These are phyloP conservation scores for Nanger granti DNA, from an alignment of 2,113 vertebrate species.

Conservation along the genomic window DNA sequence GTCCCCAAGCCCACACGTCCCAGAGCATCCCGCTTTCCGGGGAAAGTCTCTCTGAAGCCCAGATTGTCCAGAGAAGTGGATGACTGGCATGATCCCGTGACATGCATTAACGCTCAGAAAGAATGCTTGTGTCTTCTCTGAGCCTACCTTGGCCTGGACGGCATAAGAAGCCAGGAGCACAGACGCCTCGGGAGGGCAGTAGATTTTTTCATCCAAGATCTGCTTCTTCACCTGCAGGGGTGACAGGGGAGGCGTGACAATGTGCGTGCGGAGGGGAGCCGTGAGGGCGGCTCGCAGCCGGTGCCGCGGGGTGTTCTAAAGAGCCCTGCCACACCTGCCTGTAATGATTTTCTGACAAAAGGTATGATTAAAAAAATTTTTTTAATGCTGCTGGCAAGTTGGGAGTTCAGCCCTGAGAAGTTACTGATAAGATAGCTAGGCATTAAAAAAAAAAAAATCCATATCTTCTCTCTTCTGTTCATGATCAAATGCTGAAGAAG, in stretches of 20 bases:
- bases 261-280: no score
- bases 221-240: conserved; percentile 90
- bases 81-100: background rate
- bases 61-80: background rate
- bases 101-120: background rate
- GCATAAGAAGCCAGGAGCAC: conserved; percentile 96
- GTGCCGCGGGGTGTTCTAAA: conserved; percentile 34
- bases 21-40: background rate
- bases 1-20: background rate
- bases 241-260: background rate
- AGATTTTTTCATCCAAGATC: conserved; percentile 96
- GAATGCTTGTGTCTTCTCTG: background rate
- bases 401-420: background rate
- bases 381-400: background rate
- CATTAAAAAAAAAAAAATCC: background rate
- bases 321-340: conserved; percentile 35
- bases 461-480: background rate
- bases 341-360: conserved; percentile 57
- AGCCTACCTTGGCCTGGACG: conserved; percentile 92
- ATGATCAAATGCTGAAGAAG: background rate
- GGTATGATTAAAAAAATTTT: background rate
- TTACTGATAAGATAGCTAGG: background rate
- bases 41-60: background rate
- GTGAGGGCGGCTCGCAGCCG: conserved; percentile 6
- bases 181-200: conserved; percentile 96